Evolutionary conservation across 2,113 vertebrate species (phyloP), one percentile per base, ranked within the genome.

Genomic region (Callaeas wilsoni): DNA sequence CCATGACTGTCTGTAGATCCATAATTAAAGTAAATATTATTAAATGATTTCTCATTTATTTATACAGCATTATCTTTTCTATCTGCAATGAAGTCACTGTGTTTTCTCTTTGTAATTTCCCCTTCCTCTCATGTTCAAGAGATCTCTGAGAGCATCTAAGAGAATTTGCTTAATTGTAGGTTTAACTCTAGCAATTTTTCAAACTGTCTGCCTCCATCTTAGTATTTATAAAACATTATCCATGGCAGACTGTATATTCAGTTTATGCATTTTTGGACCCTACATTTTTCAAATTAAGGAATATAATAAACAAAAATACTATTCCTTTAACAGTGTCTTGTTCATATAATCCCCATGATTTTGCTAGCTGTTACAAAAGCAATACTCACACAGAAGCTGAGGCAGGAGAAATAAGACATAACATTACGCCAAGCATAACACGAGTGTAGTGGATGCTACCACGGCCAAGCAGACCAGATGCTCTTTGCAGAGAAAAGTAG

Each of bases 111-210:
- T 83, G 27, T 12, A 42, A 50, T 59, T 59, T 76, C 37, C 27
- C 20, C 27, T 37, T 77, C 27, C 27, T 68, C 33, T 55, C 70
- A 46, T 16, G 20, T 50, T 91, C 62, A 79, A 76, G 57, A 68
- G 74, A 87, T 16, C 73, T 50, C 13, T 16, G 15, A 87, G 20
- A 76, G 3, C 10, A 1, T 60, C 32, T 42, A 87, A 84, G 32
- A 82, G 53, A 91, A 76, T n/a, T 65, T 84, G 4, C 32, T 64
- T 73, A 73, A 91, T 35, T 11, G 0, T 35, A 81, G 23, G 19
- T 89, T 91, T 94, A 88, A 85, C 46, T 89, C 30, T 21, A 83
- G 46, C 14, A 57, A 33, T 85, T 91, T 96, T 95, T 93, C 62
- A 76, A 29, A 59, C 71, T 59, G 49, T 73, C 77, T 93, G 35